Evolutionary conservation across 2,888 invertebrate genomes (phyloP), one percentile per base, ranked within the genome.

Genomic region (Zygaena filipendulae): DNA sequence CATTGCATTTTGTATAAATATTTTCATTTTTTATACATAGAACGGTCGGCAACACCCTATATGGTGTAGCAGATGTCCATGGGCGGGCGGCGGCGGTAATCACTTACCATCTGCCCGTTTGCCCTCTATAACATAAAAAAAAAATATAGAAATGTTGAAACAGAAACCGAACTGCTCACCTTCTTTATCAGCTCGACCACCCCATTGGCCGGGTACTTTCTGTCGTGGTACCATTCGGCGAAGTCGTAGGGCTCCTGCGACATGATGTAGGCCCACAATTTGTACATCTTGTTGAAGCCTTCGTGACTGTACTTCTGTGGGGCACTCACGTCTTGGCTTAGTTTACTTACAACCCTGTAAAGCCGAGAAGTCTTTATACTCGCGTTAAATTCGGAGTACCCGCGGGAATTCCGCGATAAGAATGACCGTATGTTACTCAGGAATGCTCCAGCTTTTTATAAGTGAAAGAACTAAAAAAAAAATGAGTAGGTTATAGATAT

Each of bases 231-330:
- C 24, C 88, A 63, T 4, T 54, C 53, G 31, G 82, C 79, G 43
- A 88, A 88, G 52, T 87, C 82, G 1, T 82, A 71, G 0, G 83
- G 81, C 55, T 92, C 92, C 52, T 86, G 83, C 4, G 79, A 75
- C 87, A 92, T 87, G 88, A 90, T 89, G 52, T 88, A 86, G 30
- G 83, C 79, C 91, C 91, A 92, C 35, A 92, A 63, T 40, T 80
- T 82, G 39, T 82, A 84, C 48, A 85, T 84, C 43, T 86, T 77
- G 49, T 74, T 75, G 42, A 84, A 68, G 0, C 77, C 79, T 8
- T 66, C 33, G 45, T 75, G 74, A 36, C 54, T 45, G 42, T 75
- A 75, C 0, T 50, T 47, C 29, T 60, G 43, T 0, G 69, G 69
- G 1, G 45, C 47, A 0, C 43, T 33, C 3, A 42, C 42, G 7